Percentiles rank a stretch among this genome's conserved stretches.
Conservation (phyloP, 1,140 invertebrate genomes). For the Drosophila rhopaloa region DNA sequence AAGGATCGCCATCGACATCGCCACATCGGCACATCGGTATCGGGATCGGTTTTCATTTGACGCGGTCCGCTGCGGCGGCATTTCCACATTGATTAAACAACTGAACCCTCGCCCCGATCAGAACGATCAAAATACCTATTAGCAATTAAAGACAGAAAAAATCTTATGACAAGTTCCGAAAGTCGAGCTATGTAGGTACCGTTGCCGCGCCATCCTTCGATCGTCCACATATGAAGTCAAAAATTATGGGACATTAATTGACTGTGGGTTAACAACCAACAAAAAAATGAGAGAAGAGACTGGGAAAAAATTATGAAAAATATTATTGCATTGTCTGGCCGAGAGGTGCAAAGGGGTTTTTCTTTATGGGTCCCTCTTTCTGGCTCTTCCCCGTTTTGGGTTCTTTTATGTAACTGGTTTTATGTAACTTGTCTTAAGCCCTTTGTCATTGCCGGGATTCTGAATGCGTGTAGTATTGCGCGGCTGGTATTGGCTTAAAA, state of each 20-base stretch:
- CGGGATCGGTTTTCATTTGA: conserved; percentile 79
- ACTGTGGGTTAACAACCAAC: conserved; percentile 58
- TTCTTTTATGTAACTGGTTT: conserved; percentile 76
- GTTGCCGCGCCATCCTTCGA: conserved; percentile 27
- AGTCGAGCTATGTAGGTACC: conserved; percentile 43
- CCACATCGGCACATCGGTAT: conserved; percentile 20
- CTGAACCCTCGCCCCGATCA: conserved; percentile 24
- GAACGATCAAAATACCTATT: conserved; percentile 77
- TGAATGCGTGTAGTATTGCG: conserved; percentile 33
- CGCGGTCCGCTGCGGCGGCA: conserved; percentile 60
- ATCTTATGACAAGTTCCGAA: conserved; percentile 69
- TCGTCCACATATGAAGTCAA: conserved; percentile 40
- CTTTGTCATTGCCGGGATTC: conserved; percentile 35
- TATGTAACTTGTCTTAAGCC: conserved; percentile 56
- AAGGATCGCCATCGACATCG: conserved; percentile 45
- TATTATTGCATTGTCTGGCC: conserved; percentile 78
- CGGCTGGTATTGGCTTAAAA: conserved; percentile 36
- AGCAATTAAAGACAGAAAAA: conserved; percentile 68
- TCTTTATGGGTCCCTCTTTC: conserved; percentile 42
- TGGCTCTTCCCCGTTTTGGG: conserved; percentile 26
- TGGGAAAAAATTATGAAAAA: conserved; percentile 76
- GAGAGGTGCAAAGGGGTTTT: conserved; percentile 45
- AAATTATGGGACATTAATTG: conserved; percentile 83
- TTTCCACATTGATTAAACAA: conserved; percentile 58
- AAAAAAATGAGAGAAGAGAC: conserved; percentile 18